Base-by-base conservation (phyloP, 2,888 invertebrate genomes). In the Dynastes hyllus region DNA sequence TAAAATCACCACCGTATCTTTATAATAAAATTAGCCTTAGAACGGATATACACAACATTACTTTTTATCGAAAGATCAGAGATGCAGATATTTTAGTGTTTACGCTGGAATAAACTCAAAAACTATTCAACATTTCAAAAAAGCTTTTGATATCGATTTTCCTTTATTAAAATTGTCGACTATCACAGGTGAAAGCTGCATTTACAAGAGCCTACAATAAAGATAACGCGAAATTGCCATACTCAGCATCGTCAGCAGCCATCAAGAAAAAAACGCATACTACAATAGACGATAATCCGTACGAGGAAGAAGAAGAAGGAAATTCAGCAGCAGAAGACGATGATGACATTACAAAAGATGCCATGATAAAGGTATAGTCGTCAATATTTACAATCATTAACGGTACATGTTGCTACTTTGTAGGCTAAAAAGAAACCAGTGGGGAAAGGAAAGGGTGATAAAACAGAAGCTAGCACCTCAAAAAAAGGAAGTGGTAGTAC, bases 131-230 rank as follows among this genome's bases (percentile, higher is more conserved):
- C 22, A 3, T 32, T 3, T 4, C 4, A 81, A 1, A 11, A 16
- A 29, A 27, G 2, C 53, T 53, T 45, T 45, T 45, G 11, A 45
- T 11, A 45, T 45, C 8, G 11, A 2, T 45, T 45, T 8, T 45
- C 1, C 0, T 45, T 11, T 45, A 3, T 55, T 8, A n/a, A 55
- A 2, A 22, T 55, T 55, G 55, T 55, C n/a, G 5, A 63, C 13
- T 63, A 61, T 78, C 85, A 22, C 40, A 96, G 96, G 94, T 96
- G 0, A 99, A 99, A 90, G 93, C 97, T 0, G 97, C 98, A 0
- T 94, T 99, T 88, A 99, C 99, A 0, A 92, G 98, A 61, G 91
- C 95, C 0, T 97, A 97, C 88, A 99, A 99, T 89, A 98, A 98
- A 88, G 93, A 93, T 82, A 92, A 93, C 0, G 91, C 92, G 69